These are phyloP conservation scores for Rhabdomys pumilio DNA, from an alignment of 2,797 vertebrate genomes.

Conservation along the genomic window DNA sequence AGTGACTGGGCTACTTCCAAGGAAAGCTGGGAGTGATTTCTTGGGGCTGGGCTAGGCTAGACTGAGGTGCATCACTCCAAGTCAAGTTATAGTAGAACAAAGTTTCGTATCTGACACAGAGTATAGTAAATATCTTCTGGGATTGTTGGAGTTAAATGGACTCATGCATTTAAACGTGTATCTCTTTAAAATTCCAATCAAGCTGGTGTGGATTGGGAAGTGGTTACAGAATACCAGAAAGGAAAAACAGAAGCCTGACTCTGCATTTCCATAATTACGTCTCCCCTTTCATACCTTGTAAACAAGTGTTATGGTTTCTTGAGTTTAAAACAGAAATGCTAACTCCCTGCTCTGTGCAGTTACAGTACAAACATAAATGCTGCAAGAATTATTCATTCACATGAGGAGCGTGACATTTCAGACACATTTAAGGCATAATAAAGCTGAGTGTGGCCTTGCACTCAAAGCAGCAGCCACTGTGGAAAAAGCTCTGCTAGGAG, in stretches of 20 bases:
- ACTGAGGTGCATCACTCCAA: background rate
- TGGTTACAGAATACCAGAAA: constrained; percentile 4
- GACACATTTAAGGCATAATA: background rate
- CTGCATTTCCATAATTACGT: background rate
- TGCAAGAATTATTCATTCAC: background rate
- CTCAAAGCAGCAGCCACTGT: background rate
- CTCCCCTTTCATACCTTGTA: background rate
- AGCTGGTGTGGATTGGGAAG: background rate
- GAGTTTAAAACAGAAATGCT: background rate
- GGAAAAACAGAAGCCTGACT: background rate
- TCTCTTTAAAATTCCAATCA: constrained; percentile 34
- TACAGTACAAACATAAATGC: constrained; percentile 41
- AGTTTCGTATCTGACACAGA: background rate
- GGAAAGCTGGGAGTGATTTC: background rate
- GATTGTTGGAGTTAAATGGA: background rate
- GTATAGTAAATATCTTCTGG: background rate
- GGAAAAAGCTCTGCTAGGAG: background rate
- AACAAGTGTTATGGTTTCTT: background rate
- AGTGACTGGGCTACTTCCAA: constrained; percentile 11
- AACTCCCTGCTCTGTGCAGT: constrained; percentile 3
- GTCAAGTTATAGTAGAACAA: background rate
- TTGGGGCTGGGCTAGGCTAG: background rate
- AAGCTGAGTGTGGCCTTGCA: background rate
- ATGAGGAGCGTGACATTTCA: background rate
- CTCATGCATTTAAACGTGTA: background rate